A percentile compares a stretch with the other conserved stretches of the same genome.
Conservation (phyloP, 2,797 vertebrate species). For the Alauda arvensis region DNA sequence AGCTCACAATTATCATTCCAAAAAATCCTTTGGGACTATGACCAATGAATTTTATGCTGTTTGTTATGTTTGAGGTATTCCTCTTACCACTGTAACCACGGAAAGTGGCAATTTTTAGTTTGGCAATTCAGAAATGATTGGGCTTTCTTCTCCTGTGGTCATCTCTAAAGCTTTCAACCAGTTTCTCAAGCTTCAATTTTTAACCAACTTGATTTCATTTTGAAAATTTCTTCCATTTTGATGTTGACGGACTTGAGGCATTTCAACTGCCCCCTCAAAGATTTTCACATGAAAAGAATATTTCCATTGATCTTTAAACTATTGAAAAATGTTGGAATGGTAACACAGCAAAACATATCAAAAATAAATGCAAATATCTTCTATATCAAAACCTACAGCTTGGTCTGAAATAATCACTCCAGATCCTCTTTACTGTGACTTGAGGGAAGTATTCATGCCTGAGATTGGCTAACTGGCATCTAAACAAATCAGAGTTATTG, state of each 20-base stretch:
- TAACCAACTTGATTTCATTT: not conserved
- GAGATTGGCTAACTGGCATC: not conserved
- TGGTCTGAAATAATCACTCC: not conserved
- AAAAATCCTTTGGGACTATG: not conserved
- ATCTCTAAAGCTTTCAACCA: not conserved
- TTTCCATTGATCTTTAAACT: not conserved
- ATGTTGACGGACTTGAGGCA: not conserved
- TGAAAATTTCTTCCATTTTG: not conserved
- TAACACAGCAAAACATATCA: not conserved
- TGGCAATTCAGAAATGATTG: not conserved
- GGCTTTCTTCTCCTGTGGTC: not conserved
- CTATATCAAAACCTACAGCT: not conserved
- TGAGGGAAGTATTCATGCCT: not conserved
- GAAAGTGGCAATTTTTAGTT: not conserved
- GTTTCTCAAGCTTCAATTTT: not conserved
- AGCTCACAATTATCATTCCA: not conserved
- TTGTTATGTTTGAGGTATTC: not conserved
- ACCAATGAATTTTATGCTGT: not conserved
- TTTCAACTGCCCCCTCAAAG: not conserved
- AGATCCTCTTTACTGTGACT: not conserved
- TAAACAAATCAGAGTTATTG: not conserved
- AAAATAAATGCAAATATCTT: not conserved
- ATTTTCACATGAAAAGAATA: not conserved
- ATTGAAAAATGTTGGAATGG: not conserved
- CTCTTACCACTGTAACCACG: not conserved